Evolutionary conservation across 2,797 vertebrate species (phyloP), one percentile per base, ranked within the genome.

Genomic region (Xyrichtys novacula): DNA sequence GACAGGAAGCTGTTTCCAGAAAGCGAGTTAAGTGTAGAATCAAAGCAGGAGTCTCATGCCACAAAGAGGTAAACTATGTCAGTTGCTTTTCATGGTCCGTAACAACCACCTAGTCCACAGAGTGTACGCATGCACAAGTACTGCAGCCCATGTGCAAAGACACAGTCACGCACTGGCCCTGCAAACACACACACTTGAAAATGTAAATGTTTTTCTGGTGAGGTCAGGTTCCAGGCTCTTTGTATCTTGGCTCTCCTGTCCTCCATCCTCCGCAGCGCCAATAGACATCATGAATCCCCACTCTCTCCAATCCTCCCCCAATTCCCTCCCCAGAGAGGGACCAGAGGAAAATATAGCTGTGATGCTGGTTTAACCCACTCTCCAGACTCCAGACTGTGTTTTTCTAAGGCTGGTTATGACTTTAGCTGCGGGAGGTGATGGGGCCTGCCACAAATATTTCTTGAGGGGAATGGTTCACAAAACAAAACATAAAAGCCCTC

Each of bases 361-460:
- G 68, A 83, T 83, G 85, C 86, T 87, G 78, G 70, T 92, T 92
- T 89, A 87, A 94, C 86, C 88, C 74, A 81, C 88, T 90, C 87
- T 89, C 81, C 86, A 90, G 89, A 90, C 88, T 89, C 86, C 88
- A 90, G 89, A 87, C 88, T 57, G 84, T 89, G 91, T 93, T 93
- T 91, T 90, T 87, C 81, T 87, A 86, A 36, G 71, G 65, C 86
- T 74, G 87, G 86, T 90, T 91, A 91, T 90, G 92, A 89, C 88
- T 91, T 85, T 74, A 89, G 81, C 90, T 80, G 87, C 74, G 48
- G 90, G 91, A 91, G 91, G 86, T 79, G 82, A 89, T 74, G 83
- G 78, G 89, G 89, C 84, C 88, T 74, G 86, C 87, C 85, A 65
- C 85, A 90, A 90, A 89, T 88, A 88, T 88, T 90, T 89, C 89